Evolutionary conservation across 2,888 invertebrate genomes (phyloP).

Genomic region (Falcaria lacertinaria): DNA sequence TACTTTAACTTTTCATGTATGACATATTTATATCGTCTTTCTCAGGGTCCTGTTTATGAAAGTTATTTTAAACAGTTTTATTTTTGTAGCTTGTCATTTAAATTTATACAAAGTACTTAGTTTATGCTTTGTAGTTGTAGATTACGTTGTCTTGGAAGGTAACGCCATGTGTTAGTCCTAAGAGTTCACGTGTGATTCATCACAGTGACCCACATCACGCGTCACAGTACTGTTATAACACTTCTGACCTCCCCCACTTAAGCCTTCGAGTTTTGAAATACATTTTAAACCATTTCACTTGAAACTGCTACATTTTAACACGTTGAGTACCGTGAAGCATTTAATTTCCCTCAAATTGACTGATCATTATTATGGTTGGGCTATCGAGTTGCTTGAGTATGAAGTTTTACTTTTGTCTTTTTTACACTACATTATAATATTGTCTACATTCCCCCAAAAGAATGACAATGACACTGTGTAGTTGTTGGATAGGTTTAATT

Average conservation of each 20-base stretch:
- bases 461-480: no score
- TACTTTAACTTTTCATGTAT: background rate
- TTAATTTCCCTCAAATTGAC: background rate
- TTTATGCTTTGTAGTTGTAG: conserved; percentile 21
- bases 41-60: background rate
- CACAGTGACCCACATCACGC: conserved; percentile 55
- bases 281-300: conserved; percentile 4
- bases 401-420: no score
- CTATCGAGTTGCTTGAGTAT: no score
- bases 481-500: no score
- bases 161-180: conserved; percentile 35
- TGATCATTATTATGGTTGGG: background rate
- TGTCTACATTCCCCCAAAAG: no score
- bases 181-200: conserved; percentile 57
- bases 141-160: conserved; percentile 56
- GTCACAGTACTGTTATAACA: conserved; percentile 37
- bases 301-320: background rate
- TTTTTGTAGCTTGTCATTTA: background rate
- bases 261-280: conserved; percentile 5
- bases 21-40: background rate
- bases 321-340: background rate
- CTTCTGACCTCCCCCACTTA: background rate
- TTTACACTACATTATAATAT: no score
- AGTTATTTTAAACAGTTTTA: background rate
- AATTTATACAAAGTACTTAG: conserved; percentile 2